Base-by-base conservation (phyloP, 2,113 vertebrate genomes). In the Apistogramma diplotaenia region DNA sequence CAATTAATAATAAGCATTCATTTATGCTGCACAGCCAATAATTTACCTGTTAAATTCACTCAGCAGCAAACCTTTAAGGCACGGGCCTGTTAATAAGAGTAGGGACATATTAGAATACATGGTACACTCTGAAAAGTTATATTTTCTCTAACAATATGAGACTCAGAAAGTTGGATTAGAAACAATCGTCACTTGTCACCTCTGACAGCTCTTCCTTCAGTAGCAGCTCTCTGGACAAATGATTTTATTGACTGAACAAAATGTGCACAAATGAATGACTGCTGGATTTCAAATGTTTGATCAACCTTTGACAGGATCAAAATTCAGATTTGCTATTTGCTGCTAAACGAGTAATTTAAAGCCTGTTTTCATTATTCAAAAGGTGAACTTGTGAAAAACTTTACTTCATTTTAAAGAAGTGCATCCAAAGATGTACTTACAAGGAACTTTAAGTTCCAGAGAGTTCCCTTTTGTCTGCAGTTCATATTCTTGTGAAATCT, bases 191-290 rank as follows among this genome's bases (percentile, higher is more conserved):
- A 97, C 96, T 96, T 97, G 72, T 97, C 95, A 95, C 94, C 96
- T 98, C 96, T 87, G 97, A 97, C 93, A 95, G 97, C 96, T 97
- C 97, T 98, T 98, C 97, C 96, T 97, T n/a, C n/a, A n/a, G n/a
- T n/a, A 31, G 40, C 40, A 8, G 11, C 62, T 67, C 62, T 27
- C 6, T 19, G 19, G 1, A 8, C 1, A 74, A 65, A 37, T 19
- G 8, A 62, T 62, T 40, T 40, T 40, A 6, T 40, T 62, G 1
- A 62, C 2, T 16, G 12, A 37, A 25, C 21, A 62, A 40, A 62
- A 9, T 16, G 7, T 37, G 12, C 16, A 65, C 21, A 65, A 65
- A 65, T 3, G 40, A 40, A 43, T 25, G 4, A 13, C 13, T 43
- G 61, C 8, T 25, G 37, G 61, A 18, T 6, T 43, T 43, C 13